Base-by-base conservation (phyloP, 2,888 invertebrate genomes). In the Agriopis marginaria region DNA sequence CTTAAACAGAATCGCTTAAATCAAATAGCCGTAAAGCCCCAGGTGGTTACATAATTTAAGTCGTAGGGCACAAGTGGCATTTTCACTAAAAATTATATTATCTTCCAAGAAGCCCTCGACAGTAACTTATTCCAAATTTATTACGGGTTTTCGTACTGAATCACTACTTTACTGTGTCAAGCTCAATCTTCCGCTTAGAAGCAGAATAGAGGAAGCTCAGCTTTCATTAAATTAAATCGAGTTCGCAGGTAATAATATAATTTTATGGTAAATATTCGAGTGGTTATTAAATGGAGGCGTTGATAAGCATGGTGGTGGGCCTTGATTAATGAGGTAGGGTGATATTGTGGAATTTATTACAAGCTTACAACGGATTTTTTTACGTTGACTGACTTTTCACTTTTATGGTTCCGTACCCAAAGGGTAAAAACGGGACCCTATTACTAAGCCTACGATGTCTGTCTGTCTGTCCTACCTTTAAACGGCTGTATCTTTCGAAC, bases 121-220 rank as follows among this genome's bases (percentile, higher is more conserved):
- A 32, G 32, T 32, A 32, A 32, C 32, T 32, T 5, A 32, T 32
- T 32, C 32, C 32, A 32, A 55, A 9, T 40, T 55, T 12, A 12
- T 39, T 42, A 1, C 6, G 11, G 9, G 1, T 44, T 6, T 17
- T 7, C 17, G 6, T 42, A 40, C 55, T 42, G 58, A 17, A 45
- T 45, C 0, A n/a, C 23, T 23, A 8, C 11, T 58, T 12, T 44
- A 45, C 58, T 44, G 45, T 11, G 61, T 45, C 56, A 47, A 17
- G 74, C 79, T 79, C 77, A 80, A 77, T 79, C 81, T 79, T 77
- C 68, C 73, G 75, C 78, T 82, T 76, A 74, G 74, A 70, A 71
- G 71, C 53, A 65, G 68, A 74, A 71, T 74, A 75, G 71, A 61
- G 42, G 64, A 74, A 73, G 68, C 73, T 75, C 72, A 55, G 69